Evolutionary conservation across 2,888 invertebrate species (phyloP), one percentile per base, ranked within the genome.

Genomic region (Zygaena filipendulae): DNA sequence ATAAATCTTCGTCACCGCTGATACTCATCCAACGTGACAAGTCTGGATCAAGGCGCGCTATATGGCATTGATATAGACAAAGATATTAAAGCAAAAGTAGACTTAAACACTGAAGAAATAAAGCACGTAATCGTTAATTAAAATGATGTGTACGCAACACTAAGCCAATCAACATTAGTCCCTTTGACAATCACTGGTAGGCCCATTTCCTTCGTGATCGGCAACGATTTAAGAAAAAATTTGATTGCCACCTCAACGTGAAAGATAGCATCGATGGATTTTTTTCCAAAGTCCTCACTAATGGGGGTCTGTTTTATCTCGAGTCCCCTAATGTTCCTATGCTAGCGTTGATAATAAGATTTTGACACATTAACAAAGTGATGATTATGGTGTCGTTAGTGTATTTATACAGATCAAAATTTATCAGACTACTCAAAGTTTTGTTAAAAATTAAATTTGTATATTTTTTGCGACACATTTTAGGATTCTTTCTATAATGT

Each of bases 221-320:
- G 72, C 67, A 63, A 64, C 45, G 54, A 57, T 52, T 66, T 60
- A 53, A 60, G 45, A 69, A 71, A 68, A 77, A 77, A 75, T 61
- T 70, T 55, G 71, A 75, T 74, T 74, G 66, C 70, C 77, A 71
- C 75, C 71, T 72, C 66, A 52, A 61, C 55, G 53, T 55, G 53
- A 52, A 43, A 49, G 74, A 75, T 75, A 60, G 51, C 52, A 67
- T 75, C 74, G 70, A 52, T 54, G 55, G 60, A 38, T 52, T 71
- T 74, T 67, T 16, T 69, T 66, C 52, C 45, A 52, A 52, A 52
- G 57, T 49, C 51, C 45, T 58, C 52, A 49, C 70, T 77, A 79
- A 79, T 77, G 70, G 75, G 59, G 43, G 63, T 60, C 79, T 79
- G 79, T 72, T 77, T 77, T 79, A 77, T 79, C 75, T 77, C 75